Evolutionary conservation across 2,113 vertebrate genomes (phyloP).

Genomic region (Rattus rattus): DNA sequence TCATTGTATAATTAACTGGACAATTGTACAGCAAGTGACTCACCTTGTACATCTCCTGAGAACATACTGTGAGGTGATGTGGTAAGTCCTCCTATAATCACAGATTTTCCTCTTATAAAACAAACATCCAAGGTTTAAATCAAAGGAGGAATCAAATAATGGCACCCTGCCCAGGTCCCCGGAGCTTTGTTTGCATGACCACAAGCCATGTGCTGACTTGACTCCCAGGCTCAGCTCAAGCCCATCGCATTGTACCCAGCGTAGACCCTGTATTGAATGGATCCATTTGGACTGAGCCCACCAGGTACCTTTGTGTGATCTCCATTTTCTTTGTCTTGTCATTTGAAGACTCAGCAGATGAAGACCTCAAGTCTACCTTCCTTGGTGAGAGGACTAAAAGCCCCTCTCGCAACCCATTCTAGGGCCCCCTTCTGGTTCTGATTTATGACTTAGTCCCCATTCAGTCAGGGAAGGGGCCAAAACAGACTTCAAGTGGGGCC

Average conservation of each 20-base stretch:
- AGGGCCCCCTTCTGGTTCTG: conserved; percentile 33
- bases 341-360: background rate
- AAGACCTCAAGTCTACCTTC: background rate
- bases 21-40: background rate
- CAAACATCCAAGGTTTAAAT: conserved; percentile 29
- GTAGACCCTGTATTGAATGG: background rate
- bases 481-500: conserved; percentile 34
- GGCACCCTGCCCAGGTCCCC: background rate
- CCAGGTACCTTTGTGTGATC: background rate
- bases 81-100: background rate
- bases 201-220: conserved; percentile 45
- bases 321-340: background rate
- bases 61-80: background rate
- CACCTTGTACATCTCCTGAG: background rate
- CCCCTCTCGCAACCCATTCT: background rate
- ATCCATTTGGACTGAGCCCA: background rate
- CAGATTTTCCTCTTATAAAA: conserved; percentile 11
- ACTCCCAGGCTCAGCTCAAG: conserved; percentile 61
- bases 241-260: conserved; percentile 43
- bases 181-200: background rate
- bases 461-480: conserved; percentile 62
- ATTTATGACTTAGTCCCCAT: conserved; percentile 72
- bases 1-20: background rate
- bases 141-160: conserved; percentile 29
- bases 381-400: background rate